These are phyloP conservation scores for Yponomeuta sedellus DNA, from an alignment of 2,888 invertebrate species.

Conservation along the genomic window DNA sequence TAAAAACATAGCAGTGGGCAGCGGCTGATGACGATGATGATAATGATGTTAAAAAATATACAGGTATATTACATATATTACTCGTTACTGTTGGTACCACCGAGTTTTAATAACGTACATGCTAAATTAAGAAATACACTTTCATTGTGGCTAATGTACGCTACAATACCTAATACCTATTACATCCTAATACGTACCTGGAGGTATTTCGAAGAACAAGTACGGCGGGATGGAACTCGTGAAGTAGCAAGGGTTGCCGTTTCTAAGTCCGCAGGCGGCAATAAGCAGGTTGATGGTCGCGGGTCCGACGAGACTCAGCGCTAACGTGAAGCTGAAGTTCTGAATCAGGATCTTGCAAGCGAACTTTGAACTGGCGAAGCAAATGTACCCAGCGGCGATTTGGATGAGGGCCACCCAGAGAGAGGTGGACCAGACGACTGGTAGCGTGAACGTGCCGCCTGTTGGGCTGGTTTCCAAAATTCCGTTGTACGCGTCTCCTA, in stretches of 20 bases:
- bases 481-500: conserved; percentile 50
- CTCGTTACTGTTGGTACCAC: no score
- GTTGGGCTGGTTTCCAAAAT: conserved; percentile 50
- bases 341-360: conserved; percentile 94
- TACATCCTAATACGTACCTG: conserved; percentile 45
- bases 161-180: background rate
- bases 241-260: conserved; percentile 81
- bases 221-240: conserved; percentile 84
- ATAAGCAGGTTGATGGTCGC: conserved; percentile 82
- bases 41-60: no score
- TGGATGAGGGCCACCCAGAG: conserved; percentile 81
- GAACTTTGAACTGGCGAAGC: conserved; percentile 84
- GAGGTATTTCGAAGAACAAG: conserved; percentile 89
- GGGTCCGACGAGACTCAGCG: conserved; percentile 86
- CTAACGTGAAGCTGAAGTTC: conserved; percentile 89
- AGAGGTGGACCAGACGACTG: conserved; percentile 54
- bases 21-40: no score
- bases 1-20: no score
- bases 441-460: conserved; percentile 42
- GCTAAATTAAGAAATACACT: no score
- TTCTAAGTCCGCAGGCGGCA: conserved; percentile 79
- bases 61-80: no score
- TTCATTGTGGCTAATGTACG: no score
- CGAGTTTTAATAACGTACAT: no score
- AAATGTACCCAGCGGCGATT: conserved; percentile 79